Conservation (phyloP, 2,113 vertebrate genomes). For the Garra rufa region DNA sequence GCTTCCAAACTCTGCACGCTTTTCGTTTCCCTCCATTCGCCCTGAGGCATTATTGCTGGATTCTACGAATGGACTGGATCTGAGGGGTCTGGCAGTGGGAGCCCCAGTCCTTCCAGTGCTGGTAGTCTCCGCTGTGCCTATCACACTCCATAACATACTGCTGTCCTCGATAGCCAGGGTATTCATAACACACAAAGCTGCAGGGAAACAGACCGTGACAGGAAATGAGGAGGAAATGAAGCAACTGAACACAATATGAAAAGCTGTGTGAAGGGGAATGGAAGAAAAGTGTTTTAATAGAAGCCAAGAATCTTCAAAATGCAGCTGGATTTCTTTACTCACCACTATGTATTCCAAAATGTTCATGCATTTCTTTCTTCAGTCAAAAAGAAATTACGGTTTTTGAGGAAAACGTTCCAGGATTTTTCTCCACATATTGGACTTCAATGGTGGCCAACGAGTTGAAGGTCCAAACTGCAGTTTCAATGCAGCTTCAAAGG, state of each 20-base stretch:
- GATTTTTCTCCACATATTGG: no score
- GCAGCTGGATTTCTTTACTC: no score
- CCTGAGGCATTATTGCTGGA: conserved; percentile 52
- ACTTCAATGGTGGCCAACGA: no score
- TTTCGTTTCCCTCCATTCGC: background rate
- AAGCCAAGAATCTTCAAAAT: background rate
- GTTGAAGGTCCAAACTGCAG: no score
- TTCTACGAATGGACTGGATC: conserved; percentile 61
- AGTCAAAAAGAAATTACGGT: no score
- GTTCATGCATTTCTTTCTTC: no score
- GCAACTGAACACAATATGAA: background rate
- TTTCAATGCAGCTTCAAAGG: no score
- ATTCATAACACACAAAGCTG: conserved; percentile 66
- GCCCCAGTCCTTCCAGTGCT: conserved; percentile 61
- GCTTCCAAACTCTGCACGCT: background rate
- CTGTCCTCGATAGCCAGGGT: conserved; percentile 61
- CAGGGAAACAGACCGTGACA: background rate
- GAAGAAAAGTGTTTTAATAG: background rate
- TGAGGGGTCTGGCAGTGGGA: conserved; percentile 62
- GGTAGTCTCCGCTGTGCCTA: conserved; percentile 59
- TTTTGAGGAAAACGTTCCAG: no score
- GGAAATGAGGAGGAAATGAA: background rate
- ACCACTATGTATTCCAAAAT: no score
- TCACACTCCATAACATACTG: conserved; percentile 66
- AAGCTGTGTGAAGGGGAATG: conserved; percentile 11